Percentiles rank a stretch among this genome's conserved stretches.
These are phyloP conservation scores for Eulacestoma nigropectus DNA, from an alignment of 2,113 vertebrate species.

Conservation along the genomic window DNA sequence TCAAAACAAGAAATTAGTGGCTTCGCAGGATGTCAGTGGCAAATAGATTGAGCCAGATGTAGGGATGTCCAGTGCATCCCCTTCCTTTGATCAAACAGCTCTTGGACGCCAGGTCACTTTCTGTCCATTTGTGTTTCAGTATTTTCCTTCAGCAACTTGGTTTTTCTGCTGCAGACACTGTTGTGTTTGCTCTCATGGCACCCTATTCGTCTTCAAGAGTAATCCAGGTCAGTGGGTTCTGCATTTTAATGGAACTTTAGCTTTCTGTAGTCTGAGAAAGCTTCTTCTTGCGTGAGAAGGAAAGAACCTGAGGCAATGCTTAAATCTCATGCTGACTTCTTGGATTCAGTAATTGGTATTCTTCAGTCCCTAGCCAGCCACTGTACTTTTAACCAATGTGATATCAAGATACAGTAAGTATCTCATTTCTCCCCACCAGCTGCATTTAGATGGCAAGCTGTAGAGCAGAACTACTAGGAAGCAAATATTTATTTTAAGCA, in stretches of 20 bases:
- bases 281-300: background rate
- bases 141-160: background rate
- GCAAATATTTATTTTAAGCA: background rate
- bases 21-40: background rate
- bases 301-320: background rate
- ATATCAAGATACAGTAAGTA: background rate
- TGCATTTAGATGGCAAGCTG: background rate
- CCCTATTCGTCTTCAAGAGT: background rate
- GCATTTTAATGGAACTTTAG: background rate
- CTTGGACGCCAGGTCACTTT: background rate
- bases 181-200: background rate
- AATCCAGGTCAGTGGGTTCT: background rate
- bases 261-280: background rate
- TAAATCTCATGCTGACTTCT: background rate
- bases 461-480: background rate
- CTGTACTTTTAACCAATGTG: background rate
- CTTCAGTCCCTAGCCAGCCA: background rate
- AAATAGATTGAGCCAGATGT: background rate
- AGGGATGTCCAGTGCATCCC: background rate
- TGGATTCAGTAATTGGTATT: background rate
- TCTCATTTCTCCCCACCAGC: background rate
- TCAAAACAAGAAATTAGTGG: background rate
- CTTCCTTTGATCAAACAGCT: background rate
- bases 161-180: background rate
- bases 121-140: background rate